Percentiles rank a stretch among this genome's conserved stretches.
phyloP scores from a whole-genome alignment of 2,888 invertebrate species.

The Tenthredo distinguenda region DNA sequence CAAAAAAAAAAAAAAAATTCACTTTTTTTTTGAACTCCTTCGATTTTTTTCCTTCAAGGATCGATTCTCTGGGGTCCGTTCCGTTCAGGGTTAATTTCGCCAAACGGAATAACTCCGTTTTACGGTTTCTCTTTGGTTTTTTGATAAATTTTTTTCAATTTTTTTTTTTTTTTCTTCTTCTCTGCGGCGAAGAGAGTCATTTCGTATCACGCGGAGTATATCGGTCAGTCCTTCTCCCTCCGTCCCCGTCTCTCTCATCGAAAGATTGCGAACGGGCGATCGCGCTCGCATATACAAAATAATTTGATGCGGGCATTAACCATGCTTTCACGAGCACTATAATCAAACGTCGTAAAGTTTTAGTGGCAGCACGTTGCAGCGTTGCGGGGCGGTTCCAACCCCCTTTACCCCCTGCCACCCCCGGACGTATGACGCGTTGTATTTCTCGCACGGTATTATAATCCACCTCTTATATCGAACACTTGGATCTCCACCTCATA shows the following conservation, averaged over 20 bases:
- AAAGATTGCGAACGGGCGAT: not conserved
- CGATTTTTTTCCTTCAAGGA: no score
- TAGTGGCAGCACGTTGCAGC: constrained; percentile 40
- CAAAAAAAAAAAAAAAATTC: not conserved
- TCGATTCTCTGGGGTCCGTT: no score
- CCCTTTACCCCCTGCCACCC: not conserved
- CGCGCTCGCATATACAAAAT: constrained; percentile 30
- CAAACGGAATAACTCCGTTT: no score
- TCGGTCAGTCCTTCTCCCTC: not conserved
- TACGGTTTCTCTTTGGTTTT: no score
- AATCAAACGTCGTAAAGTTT: constrained; percentile 53
- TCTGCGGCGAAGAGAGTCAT: no score
- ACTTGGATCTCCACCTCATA: not conserved
- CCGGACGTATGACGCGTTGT: constrained; percentile 27
- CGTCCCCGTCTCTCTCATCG: not conserved
- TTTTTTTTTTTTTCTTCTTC: not conserved
- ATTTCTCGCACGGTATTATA: constrained; percentile 33
- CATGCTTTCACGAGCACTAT: constrained; percentile 53
- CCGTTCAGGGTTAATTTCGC: no score
- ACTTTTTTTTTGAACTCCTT: no score
- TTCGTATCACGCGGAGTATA: not conserved
- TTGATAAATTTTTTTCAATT: not conserved
- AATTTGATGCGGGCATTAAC: constrained; percentile 52
- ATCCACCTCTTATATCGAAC: constrained; percentile 24
- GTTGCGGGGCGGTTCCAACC: not conserved